These are phyloP conservation scores for Chydorus sphaericus DNA, from an alignment of 2,888 invertebrate species.

Conservation along the genomic window DNA sequence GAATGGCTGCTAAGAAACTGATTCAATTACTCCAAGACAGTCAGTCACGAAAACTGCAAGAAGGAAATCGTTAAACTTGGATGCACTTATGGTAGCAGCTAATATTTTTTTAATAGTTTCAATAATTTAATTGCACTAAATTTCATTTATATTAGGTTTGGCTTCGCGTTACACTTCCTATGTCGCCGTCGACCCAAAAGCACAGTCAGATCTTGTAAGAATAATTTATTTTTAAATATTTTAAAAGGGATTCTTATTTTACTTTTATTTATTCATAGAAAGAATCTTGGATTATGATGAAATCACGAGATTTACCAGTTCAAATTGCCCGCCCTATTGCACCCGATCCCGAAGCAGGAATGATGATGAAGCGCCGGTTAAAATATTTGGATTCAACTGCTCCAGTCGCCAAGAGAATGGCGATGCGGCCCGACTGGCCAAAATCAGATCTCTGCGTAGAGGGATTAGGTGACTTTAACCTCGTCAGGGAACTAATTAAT, in stretches of 20 bases:
- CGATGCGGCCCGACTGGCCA: too few relatives aligned
- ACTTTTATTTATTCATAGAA: too few relatives aligned
- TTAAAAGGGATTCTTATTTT: too few relatives aligned
- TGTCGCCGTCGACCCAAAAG: slow-evolving; percentile 11
- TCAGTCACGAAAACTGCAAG: slow-evolving; percentile 4
- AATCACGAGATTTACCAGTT: slow-evolving; percentile 4
- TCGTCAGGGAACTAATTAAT: too few relatives aligned
- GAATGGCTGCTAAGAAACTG: slow-evolving; percentile 10
- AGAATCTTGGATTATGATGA: not conserved
- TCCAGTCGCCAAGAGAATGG: too few relatives aligned
- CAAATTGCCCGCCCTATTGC: not conserved
- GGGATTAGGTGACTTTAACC: too few relatives aligned
- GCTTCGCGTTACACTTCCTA: slow-evolving; percentile 11
- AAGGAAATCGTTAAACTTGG: slow-evolving; percentile 9
- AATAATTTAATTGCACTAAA: not conserved
- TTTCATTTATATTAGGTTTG: not conserved
- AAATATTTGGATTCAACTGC: too few relatives aligned
- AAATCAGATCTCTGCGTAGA: too few relatives aligned
- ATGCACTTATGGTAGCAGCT: slow-evolving; percentile 4
- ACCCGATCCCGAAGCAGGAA: too few relatives aligned
- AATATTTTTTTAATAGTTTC: not conserved
- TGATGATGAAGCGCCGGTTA: too few relatives aligned
- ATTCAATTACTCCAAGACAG: slow-evolving; percentile 11
- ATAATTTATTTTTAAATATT: too few relatives aligned
- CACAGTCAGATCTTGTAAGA: not conserved